Conservation (phyloP, 2,113 vertebrate genomes). For the Anhinga rufa region DNA sequence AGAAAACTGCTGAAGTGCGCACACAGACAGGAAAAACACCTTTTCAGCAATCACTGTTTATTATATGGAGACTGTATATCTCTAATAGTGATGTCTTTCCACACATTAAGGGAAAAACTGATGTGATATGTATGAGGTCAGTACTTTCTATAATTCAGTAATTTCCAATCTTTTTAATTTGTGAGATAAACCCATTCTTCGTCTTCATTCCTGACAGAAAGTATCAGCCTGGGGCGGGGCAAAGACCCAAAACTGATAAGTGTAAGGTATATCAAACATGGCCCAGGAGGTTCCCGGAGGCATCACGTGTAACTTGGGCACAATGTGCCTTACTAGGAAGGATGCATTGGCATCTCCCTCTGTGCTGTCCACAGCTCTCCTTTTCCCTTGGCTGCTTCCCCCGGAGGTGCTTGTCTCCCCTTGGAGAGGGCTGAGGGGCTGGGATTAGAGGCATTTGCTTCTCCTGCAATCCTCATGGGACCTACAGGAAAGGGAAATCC, state of each 20-base stretch:
- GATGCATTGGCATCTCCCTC: neutral
- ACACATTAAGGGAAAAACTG: neutral
- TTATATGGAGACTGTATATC: neutral
- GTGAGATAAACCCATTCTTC: neutral
- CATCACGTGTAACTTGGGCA: neutral
- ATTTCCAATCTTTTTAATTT: neutral
- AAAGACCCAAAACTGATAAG: neutral
- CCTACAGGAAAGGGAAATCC: neutral
- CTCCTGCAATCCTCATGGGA: neutral
- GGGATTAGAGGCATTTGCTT: rapidly evolving
- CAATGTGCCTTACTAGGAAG: neutral
- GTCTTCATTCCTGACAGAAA: neutral
- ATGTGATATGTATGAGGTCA: neutral
- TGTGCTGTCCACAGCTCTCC: neutral
- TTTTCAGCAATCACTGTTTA: neutral
- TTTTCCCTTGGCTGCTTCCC: neutral
- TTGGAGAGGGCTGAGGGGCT: neutral
- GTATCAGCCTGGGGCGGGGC: neutral
- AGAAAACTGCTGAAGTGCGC: constrained; percentile 36
- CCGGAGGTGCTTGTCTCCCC: neutral
- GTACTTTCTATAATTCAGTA: neutral
- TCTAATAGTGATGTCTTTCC: neutral
- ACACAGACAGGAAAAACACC: neutral
- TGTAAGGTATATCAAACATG: neutral
- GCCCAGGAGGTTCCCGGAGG: neutral